Evolutionary conservation across 2,113 vertebrate genomes (phyloP), one percentile per base, ranked within the genome.

Genomic region (Microcebus ravelobensis): DNA sequence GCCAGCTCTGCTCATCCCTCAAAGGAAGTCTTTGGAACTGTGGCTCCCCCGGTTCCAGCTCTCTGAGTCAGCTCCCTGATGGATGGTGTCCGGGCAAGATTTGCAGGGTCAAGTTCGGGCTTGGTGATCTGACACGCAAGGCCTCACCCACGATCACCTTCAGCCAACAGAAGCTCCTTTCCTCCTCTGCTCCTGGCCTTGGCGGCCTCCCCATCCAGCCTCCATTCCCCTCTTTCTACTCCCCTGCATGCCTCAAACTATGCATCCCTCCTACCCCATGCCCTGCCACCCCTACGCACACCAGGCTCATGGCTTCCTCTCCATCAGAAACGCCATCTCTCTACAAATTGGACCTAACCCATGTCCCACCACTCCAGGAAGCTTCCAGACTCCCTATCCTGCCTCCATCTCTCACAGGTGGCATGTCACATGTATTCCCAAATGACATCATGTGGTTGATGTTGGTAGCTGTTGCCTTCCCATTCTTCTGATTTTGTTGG

Each of bases 21-120:
- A 92, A 1, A 95, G 95, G 97, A 97, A 97, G 59, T 50, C 84
- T 92, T 65, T 80, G 93, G 82, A 91, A 76, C 27, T 63, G 31
- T 36, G 21, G 74, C 63, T 88, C 48, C 70, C 85, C 65, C 67
- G 87, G 63, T 77, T 94, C 91, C 74, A n/a, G 80, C 21, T 71
- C n/a, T 97, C 96, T 95, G 96, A 98, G 96, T 97, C 97, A 97
- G 87, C 87, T 87, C 86, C 74, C 63, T 96, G 96, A 96, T 91
- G 91, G 90, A 96, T 93, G 96, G 29, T 87, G 95, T 97, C 95
- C 5, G 25, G 91, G 80, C 87, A 96, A 80, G 93, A 81, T 52
- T 25, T 8, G 17, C 0, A 48, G 67, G 87, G 77, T 95, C 94
- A 89, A 90, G 95, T 65, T 52, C 82, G 59, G 76, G 21, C 85